Base-by-base conservation (phyloP, 2,113 vertebrate species). In the Suricata suricatta region DNA sequence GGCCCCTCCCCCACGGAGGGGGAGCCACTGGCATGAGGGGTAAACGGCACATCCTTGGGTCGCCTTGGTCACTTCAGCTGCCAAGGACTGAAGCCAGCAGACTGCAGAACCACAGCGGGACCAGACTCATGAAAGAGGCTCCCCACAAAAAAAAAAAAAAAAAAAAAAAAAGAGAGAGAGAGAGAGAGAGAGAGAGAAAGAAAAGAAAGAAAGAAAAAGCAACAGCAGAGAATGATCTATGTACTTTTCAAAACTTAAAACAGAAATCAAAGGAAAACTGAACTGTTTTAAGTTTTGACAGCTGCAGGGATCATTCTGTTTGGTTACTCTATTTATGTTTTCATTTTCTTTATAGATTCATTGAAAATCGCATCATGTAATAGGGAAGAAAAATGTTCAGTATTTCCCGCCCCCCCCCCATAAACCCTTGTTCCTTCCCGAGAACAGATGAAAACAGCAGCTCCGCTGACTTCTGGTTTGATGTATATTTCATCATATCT, bases 401-500 rank as follows among this genome's bases (percentile, higher is more conserved):
- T 66, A 96, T 84, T 87, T 35, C 13, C 44, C 38, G 2, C n/a
- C 38, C 12, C 63, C 63, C 68, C 85, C 63, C n/a, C 0, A n/a
- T 57, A 85, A 93, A 94, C 87, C 93, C 98, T 93, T 96, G 97
- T 95, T 97, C 95, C 94, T 98, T 87, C 91, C 94, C 0, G 23
- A 17, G 96, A 94, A 89, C 92, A 95, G 97, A 98, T 74, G 95
- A 95, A 97, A 91, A 95, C 68, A 3, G 81, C 72, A 12, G 96
- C 54, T 52, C 83, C 31, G 0, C 71, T 33, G 90, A 89, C 93
- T 94, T 72, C 33, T 27, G 95, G 82, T 97, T 97, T 97, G 97
- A 98, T 97, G 97, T 98, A 98, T 98, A 98, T 98, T 98, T 98
- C 96, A 97, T 97, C n/a, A 63, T 35, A 44, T 44, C 97, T 98